A percentile compares a stretch with the other conserved stretches of the same genome.
Evolutionary conservation across 2,888 invertebrate genomes (phyloP).

Genomic region (Himalopsyche tibetana): DNA sequence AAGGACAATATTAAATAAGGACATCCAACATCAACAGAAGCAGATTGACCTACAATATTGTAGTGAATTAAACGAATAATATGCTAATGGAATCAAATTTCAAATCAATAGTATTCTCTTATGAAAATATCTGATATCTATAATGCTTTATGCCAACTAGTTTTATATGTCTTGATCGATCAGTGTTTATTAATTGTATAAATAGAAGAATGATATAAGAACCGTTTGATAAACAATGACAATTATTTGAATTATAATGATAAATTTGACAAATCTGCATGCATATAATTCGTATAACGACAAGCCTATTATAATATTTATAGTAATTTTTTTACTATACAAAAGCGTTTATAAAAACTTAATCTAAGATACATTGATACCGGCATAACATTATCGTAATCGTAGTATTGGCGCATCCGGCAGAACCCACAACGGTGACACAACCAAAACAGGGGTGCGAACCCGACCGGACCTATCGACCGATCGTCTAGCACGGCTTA

Average conservation of each 20-base stretch:
- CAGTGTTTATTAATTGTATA: too few relatives aligned
- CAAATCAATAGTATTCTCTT: too few relatives aligned
- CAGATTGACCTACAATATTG: too few relatives aligned
- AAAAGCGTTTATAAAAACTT: slow-evolving; percentile 41
- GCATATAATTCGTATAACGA: neutral
- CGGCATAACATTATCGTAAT: neutral
- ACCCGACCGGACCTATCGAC: neutral
- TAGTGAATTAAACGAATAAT: too few relatives aligned
- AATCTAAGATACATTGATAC: slow-evolving; percentile 33
- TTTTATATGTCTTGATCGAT: too few relatives aligned
- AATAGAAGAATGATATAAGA: too few relatives aligned
- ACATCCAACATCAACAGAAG: too few relatives aligned
- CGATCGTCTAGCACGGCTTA: neutral
- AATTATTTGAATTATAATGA: neutral
- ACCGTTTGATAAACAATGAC: too few relatives aligned
- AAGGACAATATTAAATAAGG: too few relatives aligned
- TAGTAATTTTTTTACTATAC: slow-evolving; percentile 3
- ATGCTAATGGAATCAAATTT: too few relatives aligned
- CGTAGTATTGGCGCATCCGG: neutral
- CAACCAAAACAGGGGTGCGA: neutral
- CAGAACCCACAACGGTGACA: slow-evolving; percentile 2
- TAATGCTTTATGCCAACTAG: too few relatives aligned
- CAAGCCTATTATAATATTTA: neutral
- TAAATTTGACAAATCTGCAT: neutral
- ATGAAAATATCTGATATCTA: too few relatives aligned